These are phyloP conservation scores for Eubasilissa regina DNA, from an alignment of 1,140 invertebrate species.

Conservation along the genomic window DNA sequence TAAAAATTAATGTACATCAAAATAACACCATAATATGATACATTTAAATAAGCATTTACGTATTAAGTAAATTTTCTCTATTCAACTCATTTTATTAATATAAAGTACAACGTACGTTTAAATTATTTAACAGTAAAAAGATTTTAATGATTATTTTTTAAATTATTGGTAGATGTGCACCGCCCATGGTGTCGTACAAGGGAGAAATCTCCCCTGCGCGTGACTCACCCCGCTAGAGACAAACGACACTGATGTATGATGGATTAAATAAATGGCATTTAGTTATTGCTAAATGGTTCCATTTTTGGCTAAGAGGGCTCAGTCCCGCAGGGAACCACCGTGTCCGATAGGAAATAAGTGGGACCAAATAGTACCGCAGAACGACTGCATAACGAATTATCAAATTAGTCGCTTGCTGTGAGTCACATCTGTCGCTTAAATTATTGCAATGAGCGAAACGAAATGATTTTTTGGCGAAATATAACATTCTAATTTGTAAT, in stretches of 20 bases:
- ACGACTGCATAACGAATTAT: conserved; percentile 35
- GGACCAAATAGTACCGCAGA: conserved; percentile 27
- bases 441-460: not conserved
- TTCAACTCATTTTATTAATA: too few relatives aligned
- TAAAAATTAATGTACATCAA: too few relatives aligned
- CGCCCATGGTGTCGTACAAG: not conserved
- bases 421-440: conserved; percentile 32
- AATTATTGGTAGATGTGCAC: not conserved
- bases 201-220: conserved; percentile 2
- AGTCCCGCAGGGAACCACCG: conserved; percentile 38
- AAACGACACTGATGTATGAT: conserved; percentile 60
- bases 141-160: not conserved
- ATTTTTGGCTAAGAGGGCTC: conserved; percentile 53
- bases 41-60: too few relatives aligned
- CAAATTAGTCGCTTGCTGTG: conserved; percentile 33
- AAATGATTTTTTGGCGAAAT: too few relatives aligned
- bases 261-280: conserved; percentile 62
- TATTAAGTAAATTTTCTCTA: too few relatives aligned
- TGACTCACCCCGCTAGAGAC: conserved; percentile 51
- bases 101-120: too few relatives aligned
- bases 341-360: conserved; percentile 52
- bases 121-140: too few relatives aligned
- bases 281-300: conserved; percentile 60
- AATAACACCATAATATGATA: too few relatives aligned
- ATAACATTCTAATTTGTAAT: too few relatives aligned